Conservation (phyloP, 2,888 invertebrate genomes). For the Dasysyrphus tricinctus region DNA sequence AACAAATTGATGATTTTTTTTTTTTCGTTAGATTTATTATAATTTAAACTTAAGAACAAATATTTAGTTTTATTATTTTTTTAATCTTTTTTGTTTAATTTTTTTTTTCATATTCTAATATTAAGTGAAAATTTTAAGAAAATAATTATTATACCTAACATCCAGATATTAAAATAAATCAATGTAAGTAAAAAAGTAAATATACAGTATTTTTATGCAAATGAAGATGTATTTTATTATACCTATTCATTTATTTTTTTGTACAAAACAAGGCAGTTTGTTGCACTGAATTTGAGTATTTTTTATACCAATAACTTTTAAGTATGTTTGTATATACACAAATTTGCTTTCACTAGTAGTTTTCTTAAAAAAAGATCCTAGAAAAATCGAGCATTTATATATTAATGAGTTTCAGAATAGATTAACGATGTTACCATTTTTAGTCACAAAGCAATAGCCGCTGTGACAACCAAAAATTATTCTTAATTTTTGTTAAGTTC, state of each 20-base stretch:
- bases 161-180: slow-evolving; percentile 24
- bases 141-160: slow-evolving; percentile 28
- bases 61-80: background rate
- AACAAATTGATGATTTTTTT: background rate
- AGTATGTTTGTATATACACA: no score
- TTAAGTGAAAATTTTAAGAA: slow-evolving; percentile 25
- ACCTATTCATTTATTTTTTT: slow-evolving; percentile 1
- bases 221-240: slow-evolving; percentile 1
- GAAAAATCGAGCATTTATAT: background rate
- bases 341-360: no score
- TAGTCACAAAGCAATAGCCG: background rate
- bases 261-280: background rate
- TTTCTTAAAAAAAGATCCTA: background rate
- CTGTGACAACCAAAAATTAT: background rate
- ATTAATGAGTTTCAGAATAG: background rate
- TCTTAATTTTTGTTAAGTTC: background rate
- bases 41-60: slow-evolving; percentile 36
- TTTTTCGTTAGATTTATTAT: slow-evolving; percentile 34
- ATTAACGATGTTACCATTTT: background rate
- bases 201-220: slow-evolving; percentile 64
- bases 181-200: slow-evolving; percentile 28
- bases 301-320: no score
- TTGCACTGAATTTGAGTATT: background rate
- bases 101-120: slow-evolving; percentile 43
- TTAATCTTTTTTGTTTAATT: slow-evolving; percentile 17